Evolutionary conservation across 2,888 invertebrate genomes (phyloP).

Genomic region (Gortyna flavago): DNA sequence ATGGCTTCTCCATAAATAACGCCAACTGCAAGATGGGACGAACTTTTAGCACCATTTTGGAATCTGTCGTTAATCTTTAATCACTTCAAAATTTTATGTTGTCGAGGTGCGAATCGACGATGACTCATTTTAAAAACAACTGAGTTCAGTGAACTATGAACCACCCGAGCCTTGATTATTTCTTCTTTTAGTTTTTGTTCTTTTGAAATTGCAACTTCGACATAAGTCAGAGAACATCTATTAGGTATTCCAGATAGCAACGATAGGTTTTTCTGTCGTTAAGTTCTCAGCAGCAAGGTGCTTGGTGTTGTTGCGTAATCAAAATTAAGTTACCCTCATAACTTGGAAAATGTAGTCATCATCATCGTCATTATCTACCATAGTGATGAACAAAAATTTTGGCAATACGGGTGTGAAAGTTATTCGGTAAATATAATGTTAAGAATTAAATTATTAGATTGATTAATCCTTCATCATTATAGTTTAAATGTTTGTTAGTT

Average conservation of each 20-base stretch:
- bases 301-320: background rate
- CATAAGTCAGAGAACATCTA: background rate
- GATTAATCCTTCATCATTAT: no score
- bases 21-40: background rate
- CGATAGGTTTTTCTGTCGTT: background rate
- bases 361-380: background rate
- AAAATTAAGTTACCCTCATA: background rate
- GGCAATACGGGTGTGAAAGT: background rate
- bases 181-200: background rate
- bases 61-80: background rate
- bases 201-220: background rate
- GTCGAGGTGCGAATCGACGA: background rate
- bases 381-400: background rate
- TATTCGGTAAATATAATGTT: background rate
- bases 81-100: background rate
- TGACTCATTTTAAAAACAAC: background rate
- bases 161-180: background rate
- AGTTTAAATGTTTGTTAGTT: no score
- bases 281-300: background rate
- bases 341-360: background rate
- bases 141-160: background rate
- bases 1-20: slow-evolving; percentile 7
- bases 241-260: background rate
- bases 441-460: no score
- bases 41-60: background rate